Conservation (phyloP, 2,113 vertebrate species). For the Piprites chloris region DNA sequence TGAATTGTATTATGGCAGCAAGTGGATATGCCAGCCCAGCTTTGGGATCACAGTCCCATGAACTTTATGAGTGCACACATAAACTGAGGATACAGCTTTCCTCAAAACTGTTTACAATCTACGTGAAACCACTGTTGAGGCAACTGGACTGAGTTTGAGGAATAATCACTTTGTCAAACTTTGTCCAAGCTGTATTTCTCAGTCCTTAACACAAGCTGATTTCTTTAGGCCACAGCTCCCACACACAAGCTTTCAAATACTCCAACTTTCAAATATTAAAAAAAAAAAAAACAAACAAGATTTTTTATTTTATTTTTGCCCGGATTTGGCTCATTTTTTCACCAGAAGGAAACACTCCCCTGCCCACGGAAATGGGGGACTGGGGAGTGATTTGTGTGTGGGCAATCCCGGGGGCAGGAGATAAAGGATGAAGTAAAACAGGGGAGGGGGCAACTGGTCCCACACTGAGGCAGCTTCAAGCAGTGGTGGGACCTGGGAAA, state of each 20-base stretch:
- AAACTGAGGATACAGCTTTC: neutral
- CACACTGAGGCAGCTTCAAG: neutral
- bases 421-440: neutral
- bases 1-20: neutral
- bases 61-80: neutral
- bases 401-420: neutral
- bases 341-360: neutral
- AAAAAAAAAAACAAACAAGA: too few relatives aligned
- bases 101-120: neutral
- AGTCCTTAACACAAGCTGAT: neutral
- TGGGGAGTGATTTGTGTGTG: fast-evolving
- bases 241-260: fast-evolving
- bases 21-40: neutral
- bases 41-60: neutral
- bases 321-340: neutral
- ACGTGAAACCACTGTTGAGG: neutral
- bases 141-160: neutral
- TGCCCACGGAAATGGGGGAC: fast-evolving
- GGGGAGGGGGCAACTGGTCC: neutral
- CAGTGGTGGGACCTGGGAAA: neutral
- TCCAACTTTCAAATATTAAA: fast-evolving
- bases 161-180: neutral
- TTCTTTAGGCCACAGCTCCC: neutral
- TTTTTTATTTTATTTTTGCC: neutral
- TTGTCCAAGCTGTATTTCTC: neutral